These are phyloP conservation scores for Laticauda laticaudata DNA, from an alignment of 2,113 vertebrate species.

Conservation along the genomic window DNA sequence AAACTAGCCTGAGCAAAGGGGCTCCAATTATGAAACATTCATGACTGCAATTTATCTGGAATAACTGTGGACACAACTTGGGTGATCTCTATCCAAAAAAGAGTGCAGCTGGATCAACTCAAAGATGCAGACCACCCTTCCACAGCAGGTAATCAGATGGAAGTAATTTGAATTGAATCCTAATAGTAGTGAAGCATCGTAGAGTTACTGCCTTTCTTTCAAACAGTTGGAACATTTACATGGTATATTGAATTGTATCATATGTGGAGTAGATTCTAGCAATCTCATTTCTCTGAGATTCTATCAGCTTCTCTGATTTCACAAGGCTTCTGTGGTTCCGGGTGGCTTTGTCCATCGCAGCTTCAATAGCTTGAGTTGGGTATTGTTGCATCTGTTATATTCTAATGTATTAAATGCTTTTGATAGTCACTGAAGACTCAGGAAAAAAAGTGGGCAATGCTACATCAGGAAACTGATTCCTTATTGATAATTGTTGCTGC, in stretches of 20 bases:
- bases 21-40: constrained; percentile 47
- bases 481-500: background rate
- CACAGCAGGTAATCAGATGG: background rate
- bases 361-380: background rate
- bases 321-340: background rate
- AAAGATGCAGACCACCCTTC: background rate
- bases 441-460: background rate
- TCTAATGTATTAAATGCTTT: background rate
- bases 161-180: background rate
- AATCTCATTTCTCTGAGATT: background rate
- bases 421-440: background rate
- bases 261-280: background rate
- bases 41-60: background rate
- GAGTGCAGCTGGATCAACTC: background rate
- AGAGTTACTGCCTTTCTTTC: background rate
- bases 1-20: constrained; percentile 16
- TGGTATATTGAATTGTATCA: background rate
- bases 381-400: background rate
- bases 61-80: background rate
- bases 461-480: background rate
- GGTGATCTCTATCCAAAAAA: background rate
- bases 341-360: background rate
- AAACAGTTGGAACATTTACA: background rate
- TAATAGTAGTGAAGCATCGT: background rate
- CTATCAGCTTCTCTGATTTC: background rate